phyloP scores from a whole-genome alignment of 2,797 vertebrate species.

The Xenops minutus region DNA sequence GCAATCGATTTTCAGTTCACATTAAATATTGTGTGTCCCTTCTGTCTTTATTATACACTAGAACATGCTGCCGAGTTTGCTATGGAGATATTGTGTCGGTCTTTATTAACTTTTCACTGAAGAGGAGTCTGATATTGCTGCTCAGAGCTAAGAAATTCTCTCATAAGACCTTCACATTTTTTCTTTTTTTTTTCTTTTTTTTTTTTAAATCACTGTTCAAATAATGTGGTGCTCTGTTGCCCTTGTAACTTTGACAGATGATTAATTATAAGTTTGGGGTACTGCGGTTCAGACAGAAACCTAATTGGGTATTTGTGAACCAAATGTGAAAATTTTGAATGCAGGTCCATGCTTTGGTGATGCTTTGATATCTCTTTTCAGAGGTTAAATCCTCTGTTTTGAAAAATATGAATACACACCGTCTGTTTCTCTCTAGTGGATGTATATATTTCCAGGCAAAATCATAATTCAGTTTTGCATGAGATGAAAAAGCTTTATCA shows the following conservation, averaged over 20 bases:
- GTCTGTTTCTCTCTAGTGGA: slow-evolving; percentile 9
- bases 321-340: slow-evolving; percentile 51
- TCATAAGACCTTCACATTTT: not conserved
- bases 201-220: not conserved
- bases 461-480: not conserved
- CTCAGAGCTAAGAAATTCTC: not conserved
- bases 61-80: not conserved
- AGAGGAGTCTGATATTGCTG: not conserved
- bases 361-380: slow-evolving; percentile 65
- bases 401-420: not conserved
- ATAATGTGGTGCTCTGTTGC: not conserved
- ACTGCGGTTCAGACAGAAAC: slow-evolving; percentile 34
- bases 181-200: not conserved
- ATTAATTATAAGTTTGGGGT: slow-evolving; percentile 69
- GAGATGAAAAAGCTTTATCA: slow-evolving; percentile 15
- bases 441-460: not conserved
- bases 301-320: slow-evolving; percentile 70
- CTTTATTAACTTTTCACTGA: not conserved
- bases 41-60: not conserved
- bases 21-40: not conserved
- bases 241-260: slow-evolving; percentile 61
- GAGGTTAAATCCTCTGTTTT: slow-evolving; percentile 48
- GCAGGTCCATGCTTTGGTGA: slow-evolving; percentile 4
- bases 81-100: not conserved
- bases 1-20: not conserved